Evolutionary conservation across 2,797 vertebrate species (phyloP), one percentile per base, ranked within the genome.

Genomic region (Hozukius guyotensis): DNA sequence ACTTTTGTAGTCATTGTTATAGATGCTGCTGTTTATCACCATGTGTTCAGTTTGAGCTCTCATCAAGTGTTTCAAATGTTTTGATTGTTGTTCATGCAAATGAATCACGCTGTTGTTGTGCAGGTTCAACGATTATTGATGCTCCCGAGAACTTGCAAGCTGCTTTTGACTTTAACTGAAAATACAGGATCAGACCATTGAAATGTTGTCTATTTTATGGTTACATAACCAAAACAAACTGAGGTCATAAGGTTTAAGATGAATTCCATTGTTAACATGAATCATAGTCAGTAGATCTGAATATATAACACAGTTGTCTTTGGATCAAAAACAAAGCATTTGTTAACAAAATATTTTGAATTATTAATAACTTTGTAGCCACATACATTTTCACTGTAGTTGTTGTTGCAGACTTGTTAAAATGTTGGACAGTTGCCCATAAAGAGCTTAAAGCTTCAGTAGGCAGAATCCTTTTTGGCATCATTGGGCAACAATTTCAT

Each of bases 61-160:
- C 36, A n/a, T 79, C 55, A 63, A 29, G 46, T 34, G 16, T 77
- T 68, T 76, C 11, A 61, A 27, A 61, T 65, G 36, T 63, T 27
- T 24, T 55, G 13, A 5, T 32, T 20, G 34, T 60, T 57, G 70
- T 32, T 55, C 25, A 38, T 78, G 71, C 32, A 70, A 65, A 83
- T 66, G 2, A 80, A 16, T 36, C 29, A 34, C 31, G 32, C 42
- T 29, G 32, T 27, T 29, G 27, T 27, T 59, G 13, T 60, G 36
- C 56, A 64, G 25, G 63, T 74, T 77, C 52, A 59, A 27, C 32
- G 22, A 34, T 32, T 53, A 24, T 13, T 67, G 8, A 57, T n/a
- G 27, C 63, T 56, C 22, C 36, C 3, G 56, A 20, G 34, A 65
- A 46, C 8, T 5, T 20, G 32, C 25, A 56, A 25, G 55, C 73